Percentiles rank a stretch among this genome's conserved stretches.
These are phyloP conservation scores for Melieria crassipennis DNA, from an alignment of 2,888 invertebrate species.

Conservation along the genomic window DNA sequence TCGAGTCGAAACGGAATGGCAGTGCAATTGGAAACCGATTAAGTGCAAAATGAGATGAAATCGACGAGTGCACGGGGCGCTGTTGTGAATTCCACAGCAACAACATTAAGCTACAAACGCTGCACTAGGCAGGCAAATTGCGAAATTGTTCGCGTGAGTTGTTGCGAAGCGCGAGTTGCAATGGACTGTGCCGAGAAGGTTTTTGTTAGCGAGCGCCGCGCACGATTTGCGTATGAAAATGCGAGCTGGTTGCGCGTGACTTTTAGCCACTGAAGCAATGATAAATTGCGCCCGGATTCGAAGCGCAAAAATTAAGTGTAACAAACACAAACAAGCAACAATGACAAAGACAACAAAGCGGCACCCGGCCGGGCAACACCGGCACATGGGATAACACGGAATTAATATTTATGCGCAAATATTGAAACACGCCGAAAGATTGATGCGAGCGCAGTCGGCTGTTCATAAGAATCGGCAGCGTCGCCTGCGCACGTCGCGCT, in stretches of 20 bases:
- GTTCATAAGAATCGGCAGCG: background rate
- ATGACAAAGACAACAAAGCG: background rate
- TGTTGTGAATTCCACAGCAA: no score
- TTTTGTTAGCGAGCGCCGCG: no score
- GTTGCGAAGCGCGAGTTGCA: no score
- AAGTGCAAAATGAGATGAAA: no score
- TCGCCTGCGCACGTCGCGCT: background rate
- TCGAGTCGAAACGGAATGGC: conserved; percentile 7
- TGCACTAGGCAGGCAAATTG: no score
- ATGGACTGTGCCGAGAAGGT: no score
- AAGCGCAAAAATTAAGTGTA: background rate
- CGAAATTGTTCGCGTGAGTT: no score
- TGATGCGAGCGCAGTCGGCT: conserved; percentile 22
- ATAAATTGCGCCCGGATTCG: background rate
- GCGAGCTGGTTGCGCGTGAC: no score
- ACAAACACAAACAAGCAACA: background rate
- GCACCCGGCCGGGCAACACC: background rate
- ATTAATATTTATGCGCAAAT: conserved; percentile 35
- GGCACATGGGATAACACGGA: conserved; percentile 15
- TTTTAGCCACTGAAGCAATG: background rate
- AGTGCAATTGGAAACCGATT: no score
- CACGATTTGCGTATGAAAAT: no score
- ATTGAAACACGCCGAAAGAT: conserved; percentile 32
- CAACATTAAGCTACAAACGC: no score
- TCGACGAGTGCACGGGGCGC: no score